Percentiles rank a stretch among this genome's conserved stretches.
phyloP scores from a whole-genome alignment of 2,113 vertebrate genomes.

The Lathamus discolor region DNA sequence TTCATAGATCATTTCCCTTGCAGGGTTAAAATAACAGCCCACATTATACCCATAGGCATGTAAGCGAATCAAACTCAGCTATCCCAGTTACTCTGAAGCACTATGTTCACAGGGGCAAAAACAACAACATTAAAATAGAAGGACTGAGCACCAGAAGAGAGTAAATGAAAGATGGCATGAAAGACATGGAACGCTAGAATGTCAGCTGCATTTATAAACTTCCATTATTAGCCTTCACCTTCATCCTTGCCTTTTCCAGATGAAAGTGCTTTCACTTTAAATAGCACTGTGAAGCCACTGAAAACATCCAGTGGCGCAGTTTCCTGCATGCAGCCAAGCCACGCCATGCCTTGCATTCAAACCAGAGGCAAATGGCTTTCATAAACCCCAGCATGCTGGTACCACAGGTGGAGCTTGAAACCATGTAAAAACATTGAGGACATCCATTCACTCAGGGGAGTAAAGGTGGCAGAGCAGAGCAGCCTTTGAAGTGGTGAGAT shows the following conservation, averaged over 20 bases:
- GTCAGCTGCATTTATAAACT: slow-evolving; percentile 12
- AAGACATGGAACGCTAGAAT: background rate
- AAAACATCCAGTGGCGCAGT: background rate
- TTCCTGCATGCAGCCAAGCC: background rate
- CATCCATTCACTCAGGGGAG: background rate
- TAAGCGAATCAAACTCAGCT: background rate
- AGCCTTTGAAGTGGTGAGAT: background rate
- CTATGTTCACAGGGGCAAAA: background rate
- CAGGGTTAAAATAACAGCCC: background rate
- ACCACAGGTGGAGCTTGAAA: background rate
- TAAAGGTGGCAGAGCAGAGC: background rate
- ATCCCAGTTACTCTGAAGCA: background rate
- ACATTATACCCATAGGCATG: background rate
- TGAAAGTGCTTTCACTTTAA: background rate
- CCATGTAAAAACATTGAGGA: fast-evolving
- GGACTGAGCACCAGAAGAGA: background rate
- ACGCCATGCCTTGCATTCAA: background rate
- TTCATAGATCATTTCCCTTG: background rate
- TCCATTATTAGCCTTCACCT: slow-evolving; percentile 22
- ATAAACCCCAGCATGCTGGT: fast-evolving
- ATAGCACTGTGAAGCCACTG: background rate
- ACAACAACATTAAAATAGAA: background rate
- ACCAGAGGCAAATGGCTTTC: background rate
- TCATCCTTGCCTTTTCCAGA: background rate
- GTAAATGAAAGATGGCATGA: slow-evolving; percentile 1